Evolutionary conservation across 2,113 vertebrate species (phyloP), one percentile per base, ranked within the genome.

Genomic region (Phyllopteryx taeniolatus): DNA sequence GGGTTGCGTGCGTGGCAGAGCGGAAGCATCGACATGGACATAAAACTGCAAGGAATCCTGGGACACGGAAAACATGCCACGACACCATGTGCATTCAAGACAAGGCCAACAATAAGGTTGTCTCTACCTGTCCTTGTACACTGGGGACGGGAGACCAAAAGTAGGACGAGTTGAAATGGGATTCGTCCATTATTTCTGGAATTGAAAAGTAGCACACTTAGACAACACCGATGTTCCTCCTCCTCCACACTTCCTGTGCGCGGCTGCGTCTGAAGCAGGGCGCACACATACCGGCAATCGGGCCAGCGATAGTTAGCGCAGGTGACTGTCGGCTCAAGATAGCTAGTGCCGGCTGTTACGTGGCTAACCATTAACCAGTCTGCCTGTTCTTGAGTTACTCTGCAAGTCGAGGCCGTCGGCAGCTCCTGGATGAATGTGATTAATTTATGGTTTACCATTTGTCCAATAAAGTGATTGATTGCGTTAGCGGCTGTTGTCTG

Each of bases 101-200:
- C 85, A 90, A 80, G 79, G 88, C 86, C 85, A 90, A 90, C 86
- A 90, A 91, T 89, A 87, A 92, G 88, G 61, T 87, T 81, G 85
- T 73, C 74, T 91, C 92, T 94, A 98, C 96, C 95, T 98, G 97
- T 95, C 96, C 97, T 88, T 97, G 97, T 88, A 98, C 96, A 61
- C 96, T 98, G 88, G 96, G 96, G 88, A 98, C 95, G 84, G 96
- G 96, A 93, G 96, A 97, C 97, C 97, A 99, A 95, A 99, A 99
- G 94, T 99, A 99, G 69, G 96, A 96, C 91, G 96, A 98, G 95
- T 97, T 99, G 94, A 99, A 99, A 93, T 98, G 96, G 95, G 97
- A 98, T 94, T 99, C 97, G 95, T 99, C 97, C 97, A 99, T 99
- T 95, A 95, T 98, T 96, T 95, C 96, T 98, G 93, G 85, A 83